A percentile compares a stretch with the other conserved stretches of the same genome.
Conservation (phyloP, 2,797 vertebrate species). For the Lutjanus argentimaculatus region DNA sequence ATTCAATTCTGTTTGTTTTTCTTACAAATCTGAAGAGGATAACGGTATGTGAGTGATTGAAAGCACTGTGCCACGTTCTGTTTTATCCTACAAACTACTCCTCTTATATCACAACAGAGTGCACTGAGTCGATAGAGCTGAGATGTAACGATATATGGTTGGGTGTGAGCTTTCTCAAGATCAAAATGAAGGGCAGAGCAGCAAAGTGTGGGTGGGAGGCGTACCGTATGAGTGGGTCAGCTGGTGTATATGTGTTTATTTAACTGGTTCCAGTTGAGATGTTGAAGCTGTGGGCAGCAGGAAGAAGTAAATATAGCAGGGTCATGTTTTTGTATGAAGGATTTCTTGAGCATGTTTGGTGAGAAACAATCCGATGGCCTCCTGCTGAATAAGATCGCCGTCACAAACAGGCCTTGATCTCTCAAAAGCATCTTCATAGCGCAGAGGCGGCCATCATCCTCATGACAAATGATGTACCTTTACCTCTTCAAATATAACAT, state of each 20-base stretch:
- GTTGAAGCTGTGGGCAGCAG: constrained; percentile 44
- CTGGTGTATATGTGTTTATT: constrained; percentile 24
- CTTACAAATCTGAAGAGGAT: constrained; percentile 31
- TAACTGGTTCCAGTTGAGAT: constrained; percentile 34
- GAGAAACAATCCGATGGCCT: constrained; percentile 34
- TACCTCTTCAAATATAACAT: neutral
- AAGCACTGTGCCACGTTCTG: constrained; percentile 53
- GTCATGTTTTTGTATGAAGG: constrained; percentile 52
- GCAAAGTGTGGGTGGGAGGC: constrained; percentile 38
- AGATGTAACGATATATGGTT: constrained; percentile 24
- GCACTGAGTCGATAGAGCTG: constrained; percentile 13
- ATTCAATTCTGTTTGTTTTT: constrained; percentile 60
- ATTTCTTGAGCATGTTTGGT: constrained; percentile 37
- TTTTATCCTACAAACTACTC: constrained; percentile 13
- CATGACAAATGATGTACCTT: constrained; percentile 2
- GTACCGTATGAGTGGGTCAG: constrained; percentile 10
- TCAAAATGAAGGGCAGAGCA: constrained; percentile 43
- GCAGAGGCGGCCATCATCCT: neutral
- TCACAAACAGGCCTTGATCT: constrained; percentile 34
- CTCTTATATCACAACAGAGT: constrained; percentile 1
- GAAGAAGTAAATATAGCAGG: constrained; percentile 53
- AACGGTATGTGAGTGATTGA: constrained; percentile 57
- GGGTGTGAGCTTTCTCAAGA: constrained; percentile 30
- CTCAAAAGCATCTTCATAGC: constrained; percentile 43
- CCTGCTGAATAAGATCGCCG: constrained; percentile 33